Percentiles rank a stretch among this genome's conserved stretches.
Evolutionary conservation across 37 sponge, comb jelly and placozoan genomes (phyloP).

Genomic region (Agelas oroides): DNA sequence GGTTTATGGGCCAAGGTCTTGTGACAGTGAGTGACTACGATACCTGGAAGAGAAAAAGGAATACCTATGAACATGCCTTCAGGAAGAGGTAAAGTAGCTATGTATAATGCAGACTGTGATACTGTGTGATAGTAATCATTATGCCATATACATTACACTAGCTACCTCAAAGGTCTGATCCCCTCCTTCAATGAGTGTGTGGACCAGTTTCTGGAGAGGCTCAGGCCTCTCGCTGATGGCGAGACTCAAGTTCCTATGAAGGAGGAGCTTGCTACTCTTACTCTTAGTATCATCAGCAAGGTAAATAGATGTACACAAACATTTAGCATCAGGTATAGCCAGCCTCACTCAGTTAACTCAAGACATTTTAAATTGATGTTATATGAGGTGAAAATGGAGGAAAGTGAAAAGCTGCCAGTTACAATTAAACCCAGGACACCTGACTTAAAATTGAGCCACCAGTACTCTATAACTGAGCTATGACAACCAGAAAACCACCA

Average conservation of each 20-base stretch:
- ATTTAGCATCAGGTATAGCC: no score
- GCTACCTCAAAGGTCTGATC: not conserved
- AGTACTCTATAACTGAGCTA: no score
- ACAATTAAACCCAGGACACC: no score
- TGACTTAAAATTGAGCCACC: no score
- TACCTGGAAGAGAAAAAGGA: slow-evolving; percentile 7
- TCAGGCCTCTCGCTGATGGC: slow-evolving; percentile 11
- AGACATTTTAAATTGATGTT: no score
- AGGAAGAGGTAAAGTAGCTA: not conserved
- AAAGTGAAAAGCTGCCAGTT: no score
- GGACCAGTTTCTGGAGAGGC: slow-evolving; percentile 6
- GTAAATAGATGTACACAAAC: not conserved
- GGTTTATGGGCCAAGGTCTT: no score
- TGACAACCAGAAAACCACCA: no score
- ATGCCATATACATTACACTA: not conserved
- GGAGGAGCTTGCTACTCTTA: not conserved
- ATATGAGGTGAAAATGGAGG: no score
- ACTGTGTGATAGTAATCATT: no score
- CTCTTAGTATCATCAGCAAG: slow-evolving; percentile 1
- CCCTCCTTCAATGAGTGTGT: slow-evolving; percentile 24
- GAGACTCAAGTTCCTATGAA: slow-evolving; percentile 11
- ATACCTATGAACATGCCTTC: slow-evolving; percentile 12
- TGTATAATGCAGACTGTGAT: no score
- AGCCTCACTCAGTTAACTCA: no score
- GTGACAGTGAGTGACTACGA: not conserved